These are phyloP conservation scores for Halictus quadricinctus DNA, from an alignment of 2,888 invertebrate species.

Conservation along the genomic window DNA sequence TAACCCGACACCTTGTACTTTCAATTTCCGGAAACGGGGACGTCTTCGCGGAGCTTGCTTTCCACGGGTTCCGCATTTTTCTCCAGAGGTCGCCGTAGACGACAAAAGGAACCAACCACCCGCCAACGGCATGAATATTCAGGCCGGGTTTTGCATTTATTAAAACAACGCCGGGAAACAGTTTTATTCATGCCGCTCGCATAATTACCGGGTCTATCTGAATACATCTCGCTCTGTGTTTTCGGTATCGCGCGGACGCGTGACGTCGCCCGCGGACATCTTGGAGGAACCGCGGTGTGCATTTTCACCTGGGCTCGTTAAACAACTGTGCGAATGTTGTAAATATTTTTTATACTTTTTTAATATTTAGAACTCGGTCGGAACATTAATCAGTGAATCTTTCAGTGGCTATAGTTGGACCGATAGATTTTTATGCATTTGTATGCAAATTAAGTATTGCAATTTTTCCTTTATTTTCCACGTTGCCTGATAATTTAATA, in stretches of 20 bases:
- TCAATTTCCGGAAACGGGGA: conserved; percentile 4
- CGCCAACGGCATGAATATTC: conserved; percentile 77
- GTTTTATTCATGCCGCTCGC: conserved; percentile 73
- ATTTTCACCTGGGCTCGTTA: neutral
- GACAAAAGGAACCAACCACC: conserved; percentile 78
- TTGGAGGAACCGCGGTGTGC: neutral
- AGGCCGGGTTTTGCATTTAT: conserved; percentile 77
- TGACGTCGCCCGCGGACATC: conserved; percentile 8
- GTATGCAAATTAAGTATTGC: no score
- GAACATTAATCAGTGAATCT: neutral
- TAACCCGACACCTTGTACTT: neutral
- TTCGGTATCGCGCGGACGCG: conserved; percentile 32
- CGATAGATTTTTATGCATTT: no score
- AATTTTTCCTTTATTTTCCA: no score
- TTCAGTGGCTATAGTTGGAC: neutral
- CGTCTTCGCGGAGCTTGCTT: conserved; percentile 14
- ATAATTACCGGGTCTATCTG: conserved; percentile 73
- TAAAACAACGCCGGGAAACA: conserved; percentile 76
- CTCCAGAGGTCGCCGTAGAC: conserved; percentile 59
- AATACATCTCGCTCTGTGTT: conserved; percentile 59
- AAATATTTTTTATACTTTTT: neutral
- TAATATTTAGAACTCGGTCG: neutral
- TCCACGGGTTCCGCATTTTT: conserved; percentile 31
- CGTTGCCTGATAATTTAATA: neutral
- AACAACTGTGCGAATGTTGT: neutral